A percentile compares a stretch with the other conserved stretches of the same genome.
Conservation (phyloP, 2,888 invertebrate genomes). For the Cataglyphis livida region DNA sequence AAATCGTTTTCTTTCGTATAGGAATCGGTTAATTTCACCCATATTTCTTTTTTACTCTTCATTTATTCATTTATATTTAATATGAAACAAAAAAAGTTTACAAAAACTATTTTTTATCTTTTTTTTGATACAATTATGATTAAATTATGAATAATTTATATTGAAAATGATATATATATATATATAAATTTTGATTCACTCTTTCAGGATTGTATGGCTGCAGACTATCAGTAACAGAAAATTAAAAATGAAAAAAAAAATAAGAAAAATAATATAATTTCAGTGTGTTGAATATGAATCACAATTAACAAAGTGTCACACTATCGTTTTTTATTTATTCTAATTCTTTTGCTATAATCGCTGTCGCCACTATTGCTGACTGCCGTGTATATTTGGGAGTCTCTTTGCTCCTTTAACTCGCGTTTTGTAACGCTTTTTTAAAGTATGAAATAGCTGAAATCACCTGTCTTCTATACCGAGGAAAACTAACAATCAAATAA, state of each 20-base stretch:
- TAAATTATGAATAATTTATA: neutral
- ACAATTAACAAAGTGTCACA: neutral
- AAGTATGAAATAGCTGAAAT: conserved; percentile 43
- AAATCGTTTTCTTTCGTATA: neutral
- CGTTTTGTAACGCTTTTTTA: too few relatives aligned
- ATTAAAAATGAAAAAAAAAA: too few relatives aligned
- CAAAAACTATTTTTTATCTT: neutral
- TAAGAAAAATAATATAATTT: too few relatives aligned
- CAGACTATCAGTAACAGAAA: too few relatives aligned
- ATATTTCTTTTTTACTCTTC: neutral
- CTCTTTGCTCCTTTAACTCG: too few relatives aligned
- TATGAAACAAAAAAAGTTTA: neutral
- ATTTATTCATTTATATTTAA: neutral
- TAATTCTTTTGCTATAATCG: too few relatives aligned
- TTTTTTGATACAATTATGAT: conserved; percentile 3
- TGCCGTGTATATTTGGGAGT: too few relatives aligned
- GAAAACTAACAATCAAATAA: conserved; percentile 76
- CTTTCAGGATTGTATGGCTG: too few relatives aligned
- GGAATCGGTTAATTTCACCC: neutral
- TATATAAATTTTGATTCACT: too few relatives aligned
- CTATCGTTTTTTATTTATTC: too few relatives aligned
- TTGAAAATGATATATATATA: neutral
- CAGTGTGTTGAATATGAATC: neutral
- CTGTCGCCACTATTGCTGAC: too few relatives aligned
- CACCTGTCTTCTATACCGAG: conserved; percentile 71